Evolutionary conservation across 2,113 vertebrate genomes (phyloP), one percentile per base, ranked within the genome.

Genomic region (Urocolius indicus): DNA sequence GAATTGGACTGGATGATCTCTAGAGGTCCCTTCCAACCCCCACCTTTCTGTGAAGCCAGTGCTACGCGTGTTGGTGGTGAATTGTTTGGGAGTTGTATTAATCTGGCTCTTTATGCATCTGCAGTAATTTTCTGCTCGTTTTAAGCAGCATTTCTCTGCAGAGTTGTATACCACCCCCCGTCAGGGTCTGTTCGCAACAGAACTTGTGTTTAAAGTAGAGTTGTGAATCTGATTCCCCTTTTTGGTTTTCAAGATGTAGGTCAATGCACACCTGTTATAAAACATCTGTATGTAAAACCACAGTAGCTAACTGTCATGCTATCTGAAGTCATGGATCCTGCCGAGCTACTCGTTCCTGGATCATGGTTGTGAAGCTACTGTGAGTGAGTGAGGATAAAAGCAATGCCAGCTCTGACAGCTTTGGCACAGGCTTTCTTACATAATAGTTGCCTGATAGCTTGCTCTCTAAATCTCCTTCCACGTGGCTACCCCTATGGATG

Each of bases 121-220:
- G 68, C 48, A 92, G 76, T 67, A 46, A 65, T 93, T 94, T 93
- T 84, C 43, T 84, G 89, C 82, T 88, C 54, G 27, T 74, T 77
- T 34, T 29, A 73, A 83, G 51, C 85, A 88, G 63, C 63, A 14
- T 77, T 95, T 90, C 68, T 74, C 73, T 75, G 68, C 65, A 18
- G 92, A 92, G 89, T 90, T 93, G 81, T 57, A 29, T 20, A 62
- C 55, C 62, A 62, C 46, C 72, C 88, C 72, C n/a, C n/a, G n/a
- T 45, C 1, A 3, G 83, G 72, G 69, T 38, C 69, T 81, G 46
- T 7, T 81, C 11, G 59, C 75, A 71, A 68, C 51, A 66, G 62
- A 84, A 41, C 58, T 90, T 41, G 27, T 73, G 63, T 69, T 94
- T 80, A 29, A 83, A 92, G 32, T 16, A 69, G 59, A 80, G 24